phyloP scores from a whole-genome alignment of 1,140 invertebrate genomes.

The Brachionus rotundiformis region DNA sequence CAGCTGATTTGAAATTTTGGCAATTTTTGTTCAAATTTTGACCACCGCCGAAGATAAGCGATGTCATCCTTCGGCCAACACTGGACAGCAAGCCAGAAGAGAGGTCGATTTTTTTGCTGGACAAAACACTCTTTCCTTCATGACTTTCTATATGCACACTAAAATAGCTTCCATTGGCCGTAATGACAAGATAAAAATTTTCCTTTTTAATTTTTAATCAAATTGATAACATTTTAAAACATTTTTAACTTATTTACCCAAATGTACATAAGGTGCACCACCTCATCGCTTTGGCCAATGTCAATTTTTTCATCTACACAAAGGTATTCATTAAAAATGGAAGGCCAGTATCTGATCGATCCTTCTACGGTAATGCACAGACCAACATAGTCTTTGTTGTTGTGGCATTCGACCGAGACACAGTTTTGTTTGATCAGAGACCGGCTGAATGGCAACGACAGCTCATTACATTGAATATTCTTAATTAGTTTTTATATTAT shows the following conservation, averaged over 20 bases:
- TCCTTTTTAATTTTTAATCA: slow-evolving; percentile 39
- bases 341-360: slow-evolving; percentile 41
- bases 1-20: slow-evolving; percentile 32
- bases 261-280: neutral
- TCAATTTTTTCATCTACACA: slow-evolving; percentile 50
- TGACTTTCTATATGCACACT: slow-evolving; percentile 12
- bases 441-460: slow-evolving; percentile 12
- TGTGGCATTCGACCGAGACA: slow-evolving; percentile 40
- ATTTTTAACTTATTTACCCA: neutral
- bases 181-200: slow-evolving; percentile 48
- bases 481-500: neutral
- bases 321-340: slow-evolving; percentile 45
- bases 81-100: slow-evolving; percentile 14
- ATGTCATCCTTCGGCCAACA: slow-evolving; percentile 45
- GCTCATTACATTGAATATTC: slow-evolving; percentile 49
- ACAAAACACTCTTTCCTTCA: slow-evolving; percentile 30
- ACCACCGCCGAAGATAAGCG: slow-evolving; percentile 28
- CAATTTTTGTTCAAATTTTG: neutral
- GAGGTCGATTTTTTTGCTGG: slow-evolving; percentile 29
- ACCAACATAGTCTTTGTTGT: slow-evolving; percentile 50
- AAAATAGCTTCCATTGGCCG: slow-evolving; percentile 19
- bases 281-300: slow-evolving; percentile 19
- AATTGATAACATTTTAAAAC: too few relatives aligned
- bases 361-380: slow-evolving; percentile 44
- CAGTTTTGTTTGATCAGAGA: slow-evolving; percentile 47